Evolutionary conservation across 2,797 vertebrate species (phyloP), one percentile per base, ranked within the genome.

Genomic region (Malurus splendens): DNA sequence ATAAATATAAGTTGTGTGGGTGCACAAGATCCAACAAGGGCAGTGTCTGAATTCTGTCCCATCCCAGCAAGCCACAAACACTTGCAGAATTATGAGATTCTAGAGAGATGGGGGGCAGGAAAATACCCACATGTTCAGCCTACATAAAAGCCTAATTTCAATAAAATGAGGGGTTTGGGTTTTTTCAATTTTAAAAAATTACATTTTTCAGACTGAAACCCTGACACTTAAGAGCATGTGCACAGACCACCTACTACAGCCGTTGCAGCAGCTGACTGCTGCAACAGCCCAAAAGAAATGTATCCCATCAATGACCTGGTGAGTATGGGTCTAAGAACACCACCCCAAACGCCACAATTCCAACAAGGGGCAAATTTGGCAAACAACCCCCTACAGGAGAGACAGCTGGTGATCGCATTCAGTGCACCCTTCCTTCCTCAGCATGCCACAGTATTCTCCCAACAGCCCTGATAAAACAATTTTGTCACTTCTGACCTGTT

Each of bases 21-120:
- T 9, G 18, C 42, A 38, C 20, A 36, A 33, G 17, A 4, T 20
- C 10, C 36, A 80, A 59, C 17, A 38, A 32, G 10, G 6, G 10
- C 41, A 30, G 19, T 2, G 12, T 9, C 18, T 68, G 15, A 68
- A 47, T 68, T 73, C 44, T 36, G 7, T 6, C 32, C 39, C 14
- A 14, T 13, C 25, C 6, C 27, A 62, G n/a, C 5, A 17, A 59
- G n/a, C 10, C 16, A 54, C 18, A 16, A 77, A 54, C 3, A 1
- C 7, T 54, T 36, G 8, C 28, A 60, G 56, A 65, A 65, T 10
- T 39, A 24, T 4, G 16, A 10, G 33, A 60, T 56, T 75, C 39
- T 54, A 32, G 32, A 20, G n/a, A 30, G 2, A 3, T 9, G n/a
- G 9, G 6, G 3, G 5, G 8, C 3, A 38, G 6, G 1, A 13